Percentiles rank a stretch among this genome's conserved stretches.
These are phyloP conservation scores for Rhabditoides inermis DNA, from an alignment of 2,888 invertebrate genomes.

Conservation along the genomic window DNA sequence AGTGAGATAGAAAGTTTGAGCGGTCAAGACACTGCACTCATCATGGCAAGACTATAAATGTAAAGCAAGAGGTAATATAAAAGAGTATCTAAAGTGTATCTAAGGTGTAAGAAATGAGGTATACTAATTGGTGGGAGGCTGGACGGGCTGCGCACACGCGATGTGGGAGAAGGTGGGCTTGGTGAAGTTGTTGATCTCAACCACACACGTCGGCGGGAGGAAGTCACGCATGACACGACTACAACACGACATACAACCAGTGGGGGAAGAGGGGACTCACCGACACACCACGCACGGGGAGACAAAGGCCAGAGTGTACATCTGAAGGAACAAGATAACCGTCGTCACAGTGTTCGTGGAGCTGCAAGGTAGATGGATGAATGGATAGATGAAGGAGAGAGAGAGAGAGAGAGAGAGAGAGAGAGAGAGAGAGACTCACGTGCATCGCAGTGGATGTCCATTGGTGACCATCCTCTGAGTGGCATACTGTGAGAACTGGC, in stretches of 20 bases:
- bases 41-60: too few species aligned
- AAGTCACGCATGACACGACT: conserved; percentile 4
- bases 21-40: too few species aligned
- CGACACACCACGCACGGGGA: conserved; percentile 4
- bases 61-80: too few species aligned
- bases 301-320: conserved; percentile 2
- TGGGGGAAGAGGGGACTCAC: not conserved
- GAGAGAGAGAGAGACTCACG: not conserved
- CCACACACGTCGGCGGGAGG: conserved; percentile 8
- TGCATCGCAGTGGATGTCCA: too few species aligned
- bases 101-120: not conserved
- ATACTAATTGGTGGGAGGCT: not conserved
- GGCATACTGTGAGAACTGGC: too few species aligned
- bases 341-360: conserved; percentile 2
- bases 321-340: conserved; percentile 7
- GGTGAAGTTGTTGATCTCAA: not conserved
- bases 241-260: too few species aligned
- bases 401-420: too few species aligned
- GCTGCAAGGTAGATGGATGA: not conserved
- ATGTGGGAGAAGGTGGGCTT: conserved; percentile 2
- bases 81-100: too few species aligned
- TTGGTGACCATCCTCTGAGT: too few species aligned
- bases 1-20: too few species aligned
- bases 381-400: too few species aligned
- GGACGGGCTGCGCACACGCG: conserved; percentile 1